Base-by-base conservation (phyloP, 2,888 invertebrate species). In the Scaeva pyrastri region DNA sequence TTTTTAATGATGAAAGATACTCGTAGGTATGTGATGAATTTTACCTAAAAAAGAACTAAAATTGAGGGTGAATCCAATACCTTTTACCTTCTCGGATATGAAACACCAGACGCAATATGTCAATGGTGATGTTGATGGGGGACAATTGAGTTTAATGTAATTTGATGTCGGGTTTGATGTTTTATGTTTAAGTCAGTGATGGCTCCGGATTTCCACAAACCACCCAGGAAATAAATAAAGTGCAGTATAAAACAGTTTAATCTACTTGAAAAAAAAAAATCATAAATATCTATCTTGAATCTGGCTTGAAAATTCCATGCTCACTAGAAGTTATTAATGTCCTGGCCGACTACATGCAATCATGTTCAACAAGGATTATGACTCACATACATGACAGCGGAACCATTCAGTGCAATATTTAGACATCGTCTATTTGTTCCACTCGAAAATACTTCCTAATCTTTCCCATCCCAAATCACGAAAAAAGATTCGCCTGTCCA, bases 331-430 rank as follows among this genome's bases (percentile, higher is more conserved):
- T n/a, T n/a, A 36, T 41, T 56, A 50, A 14, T 5, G 12, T 66
- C 26, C 26, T 23, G 31, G 19, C 62, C 48, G 58, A 14, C 41
- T 73, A 76, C 71, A 77, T 72, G 82, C 82, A 83, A 77, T 73
- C 73, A 62, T 73, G 62, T 60, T 56, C 56, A 72, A 76, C 48
- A 72, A 58, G 39, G 8, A 45, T 62, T 70, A 71, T 41, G 60
- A 68, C 31, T 66, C 72, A 50, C 82, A 31, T 16, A 62, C 26
- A 71, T 71, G 10, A 11, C 64, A 81, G 39, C 43, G 58, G 26
- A 64, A 55, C 81, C 50, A 76, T 64, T 56, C 23, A 81, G 56
- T 64, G 41, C 72, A 60, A 68, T 66, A 60, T n/a, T n/a, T n/a
- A n/a, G n/a, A n/a, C n/a, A n/a, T 72, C 39, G 48, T 23, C 0